Evolutionary conservation across 2,113 vertebrate genomes (phyloP), one percentile per base, ranked within the genome.

Genomic region (Corydoras sp.): DNA sequence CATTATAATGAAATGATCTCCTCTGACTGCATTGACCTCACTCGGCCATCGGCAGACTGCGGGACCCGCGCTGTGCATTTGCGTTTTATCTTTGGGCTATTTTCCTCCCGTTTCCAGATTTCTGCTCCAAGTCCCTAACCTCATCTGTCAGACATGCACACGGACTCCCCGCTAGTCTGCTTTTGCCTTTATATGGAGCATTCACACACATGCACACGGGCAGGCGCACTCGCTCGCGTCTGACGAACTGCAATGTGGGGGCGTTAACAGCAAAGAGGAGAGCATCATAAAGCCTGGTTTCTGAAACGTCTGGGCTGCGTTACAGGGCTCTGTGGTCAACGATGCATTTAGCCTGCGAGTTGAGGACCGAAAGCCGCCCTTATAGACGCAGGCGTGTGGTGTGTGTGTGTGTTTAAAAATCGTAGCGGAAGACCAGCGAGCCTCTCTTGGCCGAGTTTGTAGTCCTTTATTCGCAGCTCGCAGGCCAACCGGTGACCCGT

Each of bases 101-200:
- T 32, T 62, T 29, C 71, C 71, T 69, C 30, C 56, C 58, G 65
- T 66, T 77, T 76, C 62, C 58, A 60, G 55, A 60, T 43, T 59
- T 55, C 55, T 61, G 56, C 51, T 71, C 49, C 64, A 71, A 71
- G 74, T 65, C 53, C 35, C 31, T 78, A 70, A 78, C 72, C 32
- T 74, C 72, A 74, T 78, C 72, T 78, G 51, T 71, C 29, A 78
- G 62, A 62, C 72, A 51, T 8, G 58, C 9, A 65, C 61, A 65
- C 18, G 65, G 30, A 31, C 55, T 74, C 58, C 50, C 58, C 10
- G 50, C 50, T 58, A 55, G 64, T 62, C 49, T 62, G 50, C 62
- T 68, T 74, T 68, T 68, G 72, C 65, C 58, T 73, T 74, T 68
- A 74, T 74, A 74, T 68, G 72, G 63, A 73, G 56, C 49, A 18